Evolutionary conservation across 2,888 invertebrate genomes (phyloP).

Genomic region (Dysmachus trigonus): DNA sequence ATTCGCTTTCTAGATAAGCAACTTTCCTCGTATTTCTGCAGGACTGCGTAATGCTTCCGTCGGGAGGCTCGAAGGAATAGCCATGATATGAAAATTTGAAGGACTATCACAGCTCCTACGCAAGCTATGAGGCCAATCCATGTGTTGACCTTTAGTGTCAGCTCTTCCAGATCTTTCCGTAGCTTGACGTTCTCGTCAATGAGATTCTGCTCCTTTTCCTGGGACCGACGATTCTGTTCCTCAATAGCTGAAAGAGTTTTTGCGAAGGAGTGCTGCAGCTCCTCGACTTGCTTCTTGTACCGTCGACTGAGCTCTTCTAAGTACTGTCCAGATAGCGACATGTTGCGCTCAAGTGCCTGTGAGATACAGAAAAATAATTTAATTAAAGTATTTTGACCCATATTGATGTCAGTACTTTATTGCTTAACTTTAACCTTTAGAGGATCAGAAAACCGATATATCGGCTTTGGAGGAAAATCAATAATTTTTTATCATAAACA

Average conservation of each 20-base stretch:
- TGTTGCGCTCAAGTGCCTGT: conserved; percentile 92
- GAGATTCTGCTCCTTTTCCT: conserved; percentile 80
- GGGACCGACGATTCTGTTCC: conserved; percentile 75
- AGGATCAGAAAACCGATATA: no score
- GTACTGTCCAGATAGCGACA: conserved; percentile 96
- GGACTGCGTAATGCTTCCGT: conserved; percentile 13
- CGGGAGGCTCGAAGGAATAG: background rate
- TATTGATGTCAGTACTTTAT: background rate
- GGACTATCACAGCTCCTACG: conserved; percentile 35
- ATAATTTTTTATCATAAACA: no score
- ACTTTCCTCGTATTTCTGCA: conserved; percentile 34
- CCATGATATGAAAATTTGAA: conserved; percentile 44
- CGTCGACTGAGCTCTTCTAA: conserved; percentile 93
- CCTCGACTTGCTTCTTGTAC: conserved; percentile 96
- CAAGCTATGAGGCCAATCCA: conserved; percentile 52
- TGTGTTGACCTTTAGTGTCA: conserved; percentile 70
- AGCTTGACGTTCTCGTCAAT: conserved; percentile 78
- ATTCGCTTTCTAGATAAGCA: conserved; percentile 45
- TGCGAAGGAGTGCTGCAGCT: conserved; percentile 86
- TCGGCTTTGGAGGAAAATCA: no score
- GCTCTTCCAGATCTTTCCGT: conserved; percentile 72
- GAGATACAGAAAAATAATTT: conserved; percentile 54
- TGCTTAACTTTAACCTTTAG: background rate
- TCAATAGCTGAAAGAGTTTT: conserved; percentile 78
- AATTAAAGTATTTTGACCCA: background rate